These are phyloP conservation scores for Otus sunia DNA, from an alignment of 2,113 vertebrate species.

Conservation along the genomic window DNA sequence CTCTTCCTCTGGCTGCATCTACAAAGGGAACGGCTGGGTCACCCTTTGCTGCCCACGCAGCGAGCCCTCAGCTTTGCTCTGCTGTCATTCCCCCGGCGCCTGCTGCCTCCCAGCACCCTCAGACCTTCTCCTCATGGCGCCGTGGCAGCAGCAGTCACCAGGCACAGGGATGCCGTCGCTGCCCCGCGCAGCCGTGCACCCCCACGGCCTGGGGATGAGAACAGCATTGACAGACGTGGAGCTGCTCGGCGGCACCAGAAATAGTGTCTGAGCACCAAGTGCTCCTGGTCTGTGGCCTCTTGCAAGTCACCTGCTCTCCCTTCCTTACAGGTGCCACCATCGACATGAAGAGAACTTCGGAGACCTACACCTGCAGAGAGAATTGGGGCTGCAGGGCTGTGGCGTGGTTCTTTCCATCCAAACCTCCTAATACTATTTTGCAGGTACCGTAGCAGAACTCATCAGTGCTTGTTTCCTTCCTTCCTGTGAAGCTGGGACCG, in stretches of 20 bases:
- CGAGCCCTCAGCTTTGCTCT: no score
- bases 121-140: not conserved
- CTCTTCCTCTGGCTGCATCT: not conserved
- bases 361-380: not conserved
- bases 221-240: not conserved
- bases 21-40: not conserved
- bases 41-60: not conserved
- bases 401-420: not conserved
- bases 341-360: not conserved
- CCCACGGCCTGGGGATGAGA: not conserved
- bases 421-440: not conserved
- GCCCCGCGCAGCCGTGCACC: not conserved
- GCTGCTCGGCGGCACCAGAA: not conserved
- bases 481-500: not conserved
- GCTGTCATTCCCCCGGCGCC: no score
- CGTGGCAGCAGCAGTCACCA: not conserved
- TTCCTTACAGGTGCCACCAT: not conserved
- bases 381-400: not conserved
- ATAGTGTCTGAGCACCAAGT: not conserved
- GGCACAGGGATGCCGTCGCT: not conserved
- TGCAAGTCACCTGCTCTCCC: not conserved
- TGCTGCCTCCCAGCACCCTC: no score
- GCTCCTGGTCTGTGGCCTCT: not conserved
- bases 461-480: not conserved
- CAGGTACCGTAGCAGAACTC: not conserved